Conservation (phyloP, 2,797 vertebrate genomes). For the Xenops minutus region DNA sequence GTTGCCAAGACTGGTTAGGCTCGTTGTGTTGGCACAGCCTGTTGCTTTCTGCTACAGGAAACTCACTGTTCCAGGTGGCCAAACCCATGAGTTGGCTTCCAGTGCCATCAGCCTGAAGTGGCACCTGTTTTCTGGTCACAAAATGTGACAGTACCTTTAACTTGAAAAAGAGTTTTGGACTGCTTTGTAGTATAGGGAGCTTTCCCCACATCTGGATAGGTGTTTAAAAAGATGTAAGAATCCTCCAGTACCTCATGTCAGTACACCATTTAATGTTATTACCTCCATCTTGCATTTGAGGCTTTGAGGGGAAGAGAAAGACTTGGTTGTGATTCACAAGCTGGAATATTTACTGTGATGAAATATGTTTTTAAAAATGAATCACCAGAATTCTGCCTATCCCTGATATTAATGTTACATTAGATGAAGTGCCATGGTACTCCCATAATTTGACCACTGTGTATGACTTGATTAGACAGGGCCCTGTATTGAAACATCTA, state of each 20-base stretch:
- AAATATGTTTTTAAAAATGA: neutral
- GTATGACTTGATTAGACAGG: neutral
- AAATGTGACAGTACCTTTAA: neutral
- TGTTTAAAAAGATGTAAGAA: neutral
- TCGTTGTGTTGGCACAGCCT: neutral
- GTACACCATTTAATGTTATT: neutral
- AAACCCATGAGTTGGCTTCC: rapidly evolving
- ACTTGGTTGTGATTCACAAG: neutral
- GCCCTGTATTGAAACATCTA: neutral
- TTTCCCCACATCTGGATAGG: neutral
- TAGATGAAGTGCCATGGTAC: neutral
- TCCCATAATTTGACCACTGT: neutral
- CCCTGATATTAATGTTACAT: neutral
- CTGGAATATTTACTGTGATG: neutral
- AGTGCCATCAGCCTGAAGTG: neutral
- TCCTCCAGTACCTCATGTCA: neutral
- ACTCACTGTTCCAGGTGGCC: neutral
- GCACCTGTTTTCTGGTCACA: neutral
- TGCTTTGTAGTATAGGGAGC: neutral
- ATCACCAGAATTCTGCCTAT: neutral
- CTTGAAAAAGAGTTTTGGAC: neutral
- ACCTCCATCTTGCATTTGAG: neutral
- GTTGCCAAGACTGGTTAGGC: neutral
- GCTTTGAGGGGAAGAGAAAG: neutral
- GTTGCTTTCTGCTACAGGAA: neutral